Evolutionary conservation across 2,797 vertebrate species (phyloP).

Genomic region (Gallinago solitaria): DNA sequence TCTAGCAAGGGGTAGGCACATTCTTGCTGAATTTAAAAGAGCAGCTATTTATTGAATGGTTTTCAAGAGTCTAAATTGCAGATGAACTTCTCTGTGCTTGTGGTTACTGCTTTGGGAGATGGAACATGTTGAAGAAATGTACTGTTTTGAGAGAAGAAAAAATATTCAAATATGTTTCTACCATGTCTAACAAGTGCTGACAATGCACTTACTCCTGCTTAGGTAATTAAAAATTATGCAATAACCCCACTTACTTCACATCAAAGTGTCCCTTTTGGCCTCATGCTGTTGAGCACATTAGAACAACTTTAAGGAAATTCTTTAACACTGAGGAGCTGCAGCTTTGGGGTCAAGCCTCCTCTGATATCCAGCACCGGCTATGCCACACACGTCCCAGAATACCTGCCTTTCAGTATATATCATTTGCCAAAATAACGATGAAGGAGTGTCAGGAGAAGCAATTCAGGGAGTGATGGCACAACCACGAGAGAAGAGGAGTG

Average conservation of each 20-base stretch:
- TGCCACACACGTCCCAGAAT: not conserved
- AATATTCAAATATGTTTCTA: not conserved
- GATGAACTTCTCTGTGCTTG: not conserved
- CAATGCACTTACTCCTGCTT: not conserved
- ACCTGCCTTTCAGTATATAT: not conserved
- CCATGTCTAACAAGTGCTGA: not conserved
- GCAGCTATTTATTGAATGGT: not conserved
- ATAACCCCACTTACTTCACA: not conserved
- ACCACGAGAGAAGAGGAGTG: not conserved
- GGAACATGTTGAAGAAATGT: not conserved
- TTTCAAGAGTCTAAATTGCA: not conserved
- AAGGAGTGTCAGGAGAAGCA: not conserved
- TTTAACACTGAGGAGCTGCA: not conserved
- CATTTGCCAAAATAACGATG: not conserved
- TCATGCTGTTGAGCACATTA: not conserved
- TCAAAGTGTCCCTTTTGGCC: not conserved
- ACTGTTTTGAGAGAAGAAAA: not conserved
- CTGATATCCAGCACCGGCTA: not conserved
- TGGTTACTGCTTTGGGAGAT: not conserved
- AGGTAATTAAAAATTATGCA: not conserved
- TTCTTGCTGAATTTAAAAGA: not conserved
- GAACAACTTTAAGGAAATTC: not conserved
- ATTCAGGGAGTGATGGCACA: accelerated
- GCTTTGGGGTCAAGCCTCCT: not conserved
- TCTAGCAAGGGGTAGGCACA: not conserved